phyloP scores from a whole-genome alignment of 2,888 invertebrate species.

The Limnephilus rhombicus region DNA sequence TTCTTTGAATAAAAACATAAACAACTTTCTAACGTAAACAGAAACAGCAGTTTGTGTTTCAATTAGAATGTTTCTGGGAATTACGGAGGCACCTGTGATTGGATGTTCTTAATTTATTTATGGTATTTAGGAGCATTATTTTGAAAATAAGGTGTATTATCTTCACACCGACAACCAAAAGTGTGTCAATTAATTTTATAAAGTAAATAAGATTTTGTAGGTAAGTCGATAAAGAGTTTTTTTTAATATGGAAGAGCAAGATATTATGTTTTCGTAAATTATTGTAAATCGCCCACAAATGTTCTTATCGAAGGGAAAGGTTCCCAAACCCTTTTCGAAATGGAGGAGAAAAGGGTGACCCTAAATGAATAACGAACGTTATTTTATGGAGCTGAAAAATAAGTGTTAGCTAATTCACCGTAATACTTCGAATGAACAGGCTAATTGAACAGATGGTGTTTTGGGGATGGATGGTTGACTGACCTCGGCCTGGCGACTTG shows the following conservation, averaged over 20 bases:
- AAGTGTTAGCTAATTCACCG: neutral
- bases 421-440: neutral
- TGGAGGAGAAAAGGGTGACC: neutral
- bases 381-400: neutral
- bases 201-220: neutral
- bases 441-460: neutral
- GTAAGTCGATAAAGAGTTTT: neutral
- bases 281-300: neutral
- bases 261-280: neutral
- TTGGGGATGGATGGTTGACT: constrained; percentile 56
- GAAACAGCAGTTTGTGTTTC: too few relatives aligned
- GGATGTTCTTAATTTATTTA: neutral
- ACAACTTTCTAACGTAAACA: too few relatives aligned
- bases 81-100: neutral
- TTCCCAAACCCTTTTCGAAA: neutral
- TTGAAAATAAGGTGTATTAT: neutral
- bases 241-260: neutral
- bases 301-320: neutral
- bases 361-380: neutral
- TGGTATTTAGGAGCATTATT: neutral
- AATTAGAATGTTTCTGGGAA: neutral
- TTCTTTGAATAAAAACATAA: neutral
- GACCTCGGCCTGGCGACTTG: constrained; percentile 84
- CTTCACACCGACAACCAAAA: neutral
- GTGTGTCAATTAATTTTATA: neutral